phyloP scores from a whole-genome alignment of 2,113 vertebrate species.

The Sialia sialis region DNA sequence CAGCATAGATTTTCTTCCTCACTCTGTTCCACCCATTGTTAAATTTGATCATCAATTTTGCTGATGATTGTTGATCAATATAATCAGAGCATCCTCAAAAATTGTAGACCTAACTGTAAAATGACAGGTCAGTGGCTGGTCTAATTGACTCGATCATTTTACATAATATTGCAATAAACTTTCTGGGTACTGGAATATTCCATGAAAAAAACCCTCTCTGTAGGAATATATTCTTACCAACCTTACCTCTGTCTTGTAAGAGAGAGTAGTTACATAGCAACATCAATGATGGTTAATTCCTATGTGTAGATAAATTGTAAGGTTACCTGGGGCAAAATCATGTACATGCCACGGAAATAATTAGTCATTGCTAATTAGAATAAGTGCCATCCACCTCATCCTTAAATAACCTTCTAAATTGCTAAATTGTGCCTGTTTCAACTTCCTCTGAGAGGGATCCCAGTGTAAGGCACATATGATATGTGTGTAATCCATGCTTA shows the following conservation, averaged over 20 bases:
- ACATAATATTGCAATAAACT: neutral
- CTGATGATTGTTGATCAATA: slow-evolving; percentile 76
- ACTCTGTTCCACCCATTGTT: slow-evolving; percentile 32
- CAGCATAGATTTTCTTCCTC: neutral
- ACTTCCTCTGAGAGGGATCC: neutral
- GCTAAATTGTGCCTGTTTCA: neutral
- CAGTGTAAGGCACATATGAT: neutral
- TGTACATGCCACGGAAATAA: neutral
- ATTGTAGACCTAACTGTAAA: slow-evolving; percentile 72
- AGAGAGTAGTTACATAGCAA: neutral
- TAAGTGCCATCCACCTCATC: neutral
- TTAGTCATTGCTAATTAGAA: neutral
- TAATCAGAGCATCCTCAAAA: slow-evolving; percentile 80
- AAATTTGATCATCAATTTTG: slow-evolving; percentile 75
- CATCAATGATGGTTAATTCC: neutral
- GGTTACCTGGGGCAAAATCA: neutral
- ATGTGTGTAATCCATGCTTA: neutral
- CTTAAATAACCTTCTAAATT: neutral
- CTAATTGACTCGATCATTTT: neutral
- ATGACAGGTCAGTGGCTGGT: neutral
- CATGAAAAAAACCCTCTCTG: too few species aligned
- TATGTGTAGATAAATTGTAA: neutral
- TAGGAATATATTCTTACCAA: too few species aligned
- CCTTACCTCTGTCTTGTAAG: neutral
- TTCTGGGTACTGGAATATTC: too few species aligned